Evolutionary conservation across 2,797 vertebrate species (phyloP), one percentile per base, ranked within the genome.

Genomic region (Typhlichthys eigenmanni): DNA sequence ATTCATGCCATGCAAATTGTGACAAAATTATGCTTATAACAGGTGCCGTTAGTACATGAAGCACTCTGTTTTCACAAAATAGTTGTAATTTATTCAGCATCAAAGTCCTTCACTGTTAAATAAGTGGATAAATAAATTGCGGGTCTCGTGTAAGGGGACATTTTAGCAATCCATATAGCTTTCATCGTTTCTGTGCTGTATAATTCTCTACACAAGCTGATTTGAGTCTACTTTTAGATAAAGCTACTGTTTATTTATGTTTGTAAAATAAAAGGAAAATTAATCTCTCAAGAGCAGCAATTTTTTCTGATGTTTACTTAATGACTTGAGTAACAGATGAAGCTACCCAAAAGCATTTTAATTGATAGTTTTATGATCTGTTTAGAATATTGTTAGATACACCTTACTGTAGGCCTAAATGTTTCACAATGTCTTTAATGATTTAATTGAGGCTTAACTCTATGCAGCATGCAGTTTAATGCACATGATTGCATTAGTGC

Each of bases 81-180:
- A 29, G 24, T 29, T 4, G 24, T 29, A 29, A 29, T 4, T 29
- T 29, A 29, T 29, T 29, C 24, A 29, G 24, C 24, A 29, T 29
- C 64, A 80, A 81, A 82, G 79, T 34, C 12, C 19, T 55, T 57
- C 57, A 63, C n/a, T 58, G 16, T 68, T 69, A 29, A 2, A 47
- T 75, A 56, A 50, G 47, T 64, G 17, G 14, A 63, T 75, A 71
- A 76, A 74, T 62, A 58, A 16, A 67, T 14, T 13, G 47, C 47
- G 2, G 47, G 62, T 52, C 32, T 34, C 9, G 8, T 32, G 47
- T 67, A 72, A 76, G 53, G 55, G 17, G 58, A 80, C 78, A 75
- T 78, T 80, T 60, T 67, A 13, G 55, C n/a, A 48, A 66, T 79
- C 75, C 71, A 66, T 81, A 82, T 72, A 58, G 17, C 49, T 16